Conservation (phyloP, 2,888 invertebrate species). For the Geotrupes spiniger region DNA sequence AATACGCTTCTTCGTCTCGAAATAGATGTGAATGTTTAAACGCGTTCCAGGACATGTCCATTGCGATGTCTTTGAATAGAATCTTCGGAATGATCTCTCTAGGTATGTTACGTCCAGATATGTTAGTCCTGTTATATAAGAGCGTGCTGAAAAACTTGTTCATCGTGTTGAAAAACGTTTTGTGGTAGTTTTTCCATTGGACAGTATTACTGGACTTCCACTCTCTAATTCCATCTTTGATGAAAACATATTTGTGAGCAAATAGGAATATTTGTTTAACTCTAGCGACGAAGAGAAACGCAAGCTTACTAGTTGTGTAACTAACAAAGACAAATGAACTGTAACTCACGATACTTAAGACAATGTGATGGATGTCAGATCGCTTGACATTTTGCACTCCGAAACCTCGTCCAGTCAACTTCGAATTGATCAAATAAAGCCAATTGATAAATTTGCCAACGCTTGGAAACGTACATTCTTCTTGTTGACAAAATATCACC, state of each 20-base stretch:
- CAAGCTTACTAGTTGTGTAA: conserved; percentile 2
- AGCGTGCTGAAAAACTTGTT: conserved; percentile 8
- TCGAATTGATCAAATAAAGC: too few relatives aligned
- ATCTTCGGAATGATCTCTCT: conserved; percentile 24
- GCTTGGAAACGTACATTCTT: too few relatives aligned
- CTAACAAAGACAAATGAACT: conserved; percentile 9
- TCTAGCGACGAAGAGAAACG: conserved; percentile 10
- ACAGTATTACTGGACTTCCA: conserved; percentile 4
- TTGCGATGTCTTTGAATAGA: conserved; percentile 21
- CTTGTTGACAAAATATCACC: too few relatives aligned
- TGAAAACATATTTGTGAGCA: conserved; percentile 11
- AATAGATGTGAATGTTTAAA: conserved; percentile 33
- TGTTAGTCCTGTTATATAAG: conserved; percentile 21
- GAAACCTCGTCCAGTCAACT: too few relatives aligned
- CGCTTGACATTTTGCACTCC: too few relatives aligned
- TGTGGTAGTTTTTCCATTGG: conserved; percentile 14
- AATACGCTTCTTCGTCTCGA: conserved; percentile 21
- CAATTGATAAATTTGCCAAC: too few relatives aligned
- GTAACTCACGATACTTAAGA: conserved; percentile 4
- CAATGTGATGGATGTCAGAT: conserved; percentile 1
- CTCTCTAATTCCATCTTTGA: background rate
- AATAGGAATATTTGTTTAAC: conserved; percentile 12
- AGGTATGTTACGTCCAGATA: conserved; percentile 9
- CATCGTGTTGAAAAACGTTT: conserved; percentile 9
- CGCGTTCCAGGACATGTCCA: conserved; percentile 28